phyloP scores from a whole-genome alignment of 2,113 vertebrate genomes.

The Antigone vipio region DNA sequence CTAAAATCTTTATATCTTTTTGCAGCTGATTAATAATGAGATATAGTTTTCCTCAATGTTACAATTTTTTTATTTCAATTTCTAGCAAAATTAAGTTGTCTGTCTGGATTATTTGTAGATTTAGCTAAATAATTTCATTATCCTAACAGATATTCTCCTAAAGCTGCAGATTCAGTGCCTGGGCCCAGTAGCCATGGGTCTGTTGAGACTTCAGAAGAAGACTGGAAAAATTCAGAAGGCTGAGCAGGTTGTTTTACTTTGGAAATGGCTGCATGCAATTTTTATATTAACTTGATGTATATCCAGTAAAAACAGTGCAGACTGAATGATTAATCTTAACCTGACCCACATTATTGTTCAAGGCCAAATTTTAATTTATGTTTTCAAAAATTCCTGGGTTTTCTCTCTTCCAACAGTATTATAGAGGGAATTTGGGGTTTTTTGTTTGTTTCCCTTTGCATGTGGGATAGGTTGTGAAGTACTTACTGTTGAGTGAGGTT shows the following conservation, averaged over 20 bases:
- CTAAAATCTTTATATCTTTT: not conserved
- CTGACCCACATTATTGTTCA: not conserved
- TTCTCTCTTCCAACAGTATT: not conserved
- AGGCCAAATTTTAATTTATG: not conserved
- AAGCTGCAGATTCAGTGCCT: not conserved
- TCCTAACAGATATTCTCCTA: not conserved
- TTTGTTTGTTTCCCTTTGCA: not conserved
- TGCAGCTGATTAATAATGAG: not conserved
- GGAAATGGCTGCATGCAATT: not conserved
- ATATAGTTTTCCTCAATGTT: not conserved
- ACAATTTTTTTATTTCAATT: not conserved
- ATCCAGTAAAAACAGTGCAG: not conserved
- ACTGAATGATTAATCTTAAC: not conserved
- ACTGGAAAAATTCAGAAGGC: not conserved
- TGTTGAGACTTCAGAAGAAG: not conserved
- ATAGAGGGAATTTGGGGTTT: not conserved
- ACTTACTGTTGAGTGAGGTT: not conserved
- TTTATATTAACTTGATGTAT: not conserved
- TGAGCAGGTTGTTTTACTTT: not conserved
- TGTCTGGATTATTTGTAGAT: not conserved
- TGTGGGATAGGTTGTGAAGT: not conserved
- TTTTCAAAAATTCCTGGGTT: not conserved
- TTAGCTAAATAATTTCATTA: not conserved
- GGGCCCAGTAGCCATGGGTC: not conserved
- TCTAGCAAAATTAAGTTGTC: not conserved